Evolutionary conservation across 2,113 vertebrate species (phyloP).

Genomic region (Ochotona curzoniae): DNA sequence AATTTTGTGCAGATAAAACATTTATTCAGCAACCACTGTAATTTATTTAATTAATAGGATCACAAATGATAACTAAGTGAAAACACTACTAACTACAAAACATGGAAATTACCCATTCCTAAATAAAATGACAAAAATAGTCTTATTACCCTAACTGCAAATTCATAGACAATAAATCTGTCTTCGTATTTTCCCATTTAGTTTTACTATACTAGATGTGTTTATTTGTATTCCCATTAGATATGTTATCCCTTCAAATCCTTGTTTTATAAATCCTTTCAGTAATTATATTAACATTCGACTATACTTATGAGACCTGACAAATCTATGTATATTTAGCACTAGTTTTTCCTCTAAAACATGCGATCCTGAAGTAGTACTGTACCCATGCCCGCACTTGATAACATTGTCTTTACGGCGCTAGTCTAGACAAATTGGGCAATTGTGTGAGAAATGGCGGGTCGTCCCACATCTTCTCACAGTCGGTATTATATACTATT

Average conservation of each 20-base stretch:
- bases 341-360: background rate
- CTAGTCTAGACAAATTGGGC: background rate
- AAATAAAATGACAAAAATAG: slow-evolving; percentile 42
- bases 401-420: background rate
- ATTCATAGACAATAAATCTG: background rate
- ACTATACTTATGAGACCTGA: background rate
- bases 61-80: background rate
- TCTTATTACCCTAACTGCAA: background rate
- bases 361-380: background rate
- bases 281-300: slow-evolving; percentile 6
- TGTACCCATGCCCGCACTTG: accelerated
- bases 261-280: background rate
- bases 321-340: background rate
- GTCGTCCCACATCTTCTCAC: background rate
- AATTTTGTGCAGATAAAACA: background rate
- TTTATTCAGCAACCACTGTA: background rate
- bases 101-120: background rate
- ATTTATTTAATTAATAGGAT: background rate
- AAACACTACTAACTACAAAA: slow-evolving; percentile 10
- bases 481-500: background rate
- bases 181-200: background rate
- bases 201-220: background rate
- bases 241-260: slow-evolving; percentile 4
- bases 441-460: background rate
- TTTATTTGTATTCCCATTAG: background rate